Percentiles rank a stretch among this genome's conserved stretches.
Conservation (phyloP, 2,888 invertebrate genomes). For the Teinopalpus imperialis region DNA sequence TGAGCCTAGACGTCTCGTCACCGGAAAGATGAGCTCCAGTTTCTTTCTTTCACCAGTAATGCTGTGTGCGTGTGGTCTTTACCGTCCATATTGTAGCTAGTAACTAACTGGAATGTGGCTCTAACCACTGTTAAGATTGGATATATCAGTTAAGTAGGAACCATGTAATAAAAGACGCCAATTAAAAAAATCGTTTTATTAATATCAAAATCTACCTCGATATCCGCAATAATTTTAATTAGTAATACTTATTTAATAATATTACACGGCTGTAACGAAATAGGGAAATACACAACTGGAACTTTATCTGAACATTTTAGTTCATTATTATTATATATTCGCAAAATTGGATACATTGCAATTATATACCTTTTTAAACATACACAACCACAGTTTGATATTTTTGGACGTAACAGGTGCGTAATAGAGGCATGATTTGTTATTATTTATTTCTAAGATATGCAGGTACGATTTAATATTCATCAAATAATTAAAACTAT, state of each 20-base stretch:
- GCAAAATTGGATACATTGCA: constrained; percentile 9
- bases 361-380: neutral
- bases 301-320: constrained; percentile 37
- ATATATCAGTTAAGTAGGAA: no score
- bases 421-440: constrained; percentile 8
- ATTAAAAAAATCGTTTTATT: constrained; percentile 49
- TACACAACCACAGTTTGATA: constrained; percentile 25
- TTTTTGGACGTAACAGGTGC: constrained; percentile 26
- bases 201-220: constrained; percentile 45
- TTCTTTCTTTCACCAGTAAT: no score
- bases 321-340: no score
- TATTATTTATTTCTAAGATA: no score
- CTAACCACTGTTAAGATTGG: no score
- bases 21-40: no score
- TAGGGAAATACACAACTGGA: constrained; percentile 36
- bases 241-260: constrained; percentile 45
- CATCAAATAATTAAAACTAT: no score
- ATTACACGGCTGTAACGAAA: constrained; percentile 37
- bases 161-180: no score
- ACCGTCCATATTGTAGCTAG: no score
- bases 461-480: constrained; percentile 6
- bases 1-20: no score
- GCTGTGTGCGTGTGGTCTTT: no score
- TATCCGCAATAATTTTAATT: constrained; percentile 40
- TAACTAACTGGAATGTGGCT: no score